Base-by-base conservation (phyloP, 2,797 vertebrate genomes). In the Cirrhinus mrigala region DNA sequence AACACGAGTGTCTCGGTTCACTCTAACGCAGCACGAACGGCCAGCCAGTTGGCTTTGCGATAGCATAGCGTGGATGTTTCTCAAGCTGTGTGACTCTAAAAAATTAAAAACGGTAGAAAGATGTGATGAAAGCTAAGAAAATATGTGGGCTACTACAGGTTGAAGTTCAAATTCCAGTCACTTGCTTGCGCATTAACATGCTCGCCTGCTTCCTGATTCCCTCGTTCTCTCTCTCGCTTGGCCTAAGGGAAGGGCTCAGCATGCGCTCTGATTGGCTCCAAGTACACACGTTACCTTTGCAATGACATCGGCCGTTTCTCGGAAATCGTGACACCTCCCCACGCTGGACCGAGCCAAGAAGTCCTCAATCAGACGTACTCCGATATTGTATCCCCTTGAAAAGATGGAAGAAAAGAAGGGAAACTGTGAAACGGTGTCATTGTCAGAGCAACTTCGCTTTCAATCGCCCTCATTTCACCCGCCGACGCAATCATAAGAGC, bases 291-390 rank as follows among this genome's bases (percentile, higher is more conserved):
- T 94, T 94, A 99, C 98, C 97, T 99, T 99, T 81, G 98, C 97
- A 58, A 99, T 99, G 88, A 99, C 97, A 94, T 99, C 98, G 0
- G 98, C 98, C 0, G 98, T 99, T 95, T 99, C 98, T 94, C 98
- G 96, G 95, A 99, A 99, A 93, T 99, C 98, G 0, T 99, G 98
- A 95, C 98, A 99, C 88, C 98, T 97, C 70, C 98, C 98, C 0
- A 99, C 97, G 27, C 92, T 99, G 90, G 98, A 99, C 37, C 98
- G 96, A 5, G 98, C 96, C 96, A 99, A 93, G 90, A 99, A 99
- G 92, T 99, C 98, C 93, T 99, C 98, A 10, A 99, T 99, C 78
- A 99, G 96, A 82, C 98, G 96, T 46, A 99, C 98, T 3, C 98
- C 98, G 0, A 99, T 99, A 92, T 99, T 99, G 92, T 99, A 99